Conservation (phyloP, 1,140 invertebrate genomes). For the Potamilus streckersoni region DNA sequence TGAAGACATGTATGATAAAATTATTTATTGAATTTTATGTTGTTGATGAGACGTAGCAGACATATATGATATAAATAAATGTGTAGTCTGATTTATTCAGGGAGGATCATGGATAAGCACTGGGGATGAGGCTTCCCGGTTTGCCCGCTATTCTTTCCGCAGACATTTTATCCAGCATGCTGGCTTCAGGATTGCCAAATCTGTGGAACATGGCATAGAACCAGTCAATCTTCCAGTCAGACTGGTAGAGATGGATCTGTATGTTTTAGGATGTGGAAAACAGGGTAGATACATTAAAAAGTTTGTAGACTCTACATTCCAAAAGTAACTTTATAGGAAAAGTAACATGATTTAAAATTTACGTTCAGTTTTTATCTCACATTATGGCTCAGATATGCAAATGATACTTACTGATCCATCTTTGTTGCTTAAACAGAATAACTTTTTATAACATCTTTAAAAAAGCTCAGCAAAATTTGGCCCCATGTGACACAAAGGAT, state of each 20-base stretch:
- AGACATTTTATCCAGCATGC: constrained; percentile 66
- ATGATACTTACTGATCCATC: no score
- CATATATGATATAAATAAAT: neutral
- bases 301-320: no score
- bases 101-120: constrained; percentile 66
- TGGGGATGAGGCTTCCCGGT: constrained; percentile 61
- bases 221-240: constrained; percentile 39
- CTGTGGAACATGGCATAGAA: constrained; percentile 10
- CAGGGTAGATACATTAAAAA: constrained; percentile 30
- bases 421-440: no score
- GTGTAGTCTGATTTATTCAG: constrained; percentile 35
- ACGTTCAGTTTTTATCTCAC: no score
- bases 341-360: no score
- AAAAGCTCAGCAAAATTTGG: no score
- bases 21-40: neutral
- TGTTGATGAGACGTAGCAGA: neutral
- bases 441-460: no score
- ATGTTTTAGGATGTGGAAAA: constrained; percentile 48
- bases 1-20: neutral
- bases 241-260: constrained; percentile 47
- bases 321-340: no score
- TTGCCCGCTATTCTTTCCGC: constrained; percentile 62
- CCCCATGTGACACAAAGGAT: no score
- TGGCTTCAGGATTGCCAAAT: constrained; percentile 61
- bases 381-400: no score